Evolutionary conservation across 2,888 invertebrate species (phyloP), one percentile per base, ranked within the genome.

Genomic region (Drosophila ezoana): DNA sequence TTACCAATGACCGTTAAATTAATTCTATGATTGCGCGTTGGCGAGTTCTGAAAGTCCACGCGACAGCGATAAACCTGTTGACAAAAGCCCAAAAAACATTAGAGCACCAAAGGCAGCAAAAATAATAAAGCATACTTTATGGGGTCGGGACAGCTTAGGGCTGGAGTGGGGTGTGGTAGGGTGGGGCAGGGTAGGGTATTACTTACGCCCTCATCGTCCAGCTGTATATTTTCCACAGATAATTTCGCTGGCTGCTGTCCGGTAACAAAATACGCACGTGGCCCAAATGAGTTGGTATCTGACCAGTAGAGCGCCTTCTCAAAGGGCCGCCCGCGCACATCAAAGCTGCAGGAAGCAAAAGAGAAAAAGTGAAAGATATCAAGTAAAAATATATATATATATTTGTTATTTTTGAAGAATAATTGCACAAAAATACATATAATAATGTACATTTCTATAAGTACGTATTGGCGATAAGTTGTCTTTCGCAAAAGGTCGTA

Each of bases 1-100:
- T 95, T 93, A 98, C 98, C 97, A 92, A 97, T 96, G 87, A 98
- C 97, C 89, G 97, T 96, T 80, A 98, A 95, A 91, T 96, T 96
- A 92, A 97, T 96, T 90, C 96, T 96, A 92, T 97, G 96, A 92
- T 97, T 97, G 87, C 97, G 95, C 13, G 97, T 97, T 33, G 97
- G 97, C 9, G 97, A 96, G 90, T 96, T 97, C 87, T 96, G 95
- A 92, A 97, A 98, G 93, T 98, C 97, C 35, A 98, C 97, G 72
- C 98, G 94, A 92, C 98, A 98, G 80, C 97, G 94, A 93, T 98
- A 98, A 63, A 95, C 92, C 92, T 92, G 83, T 67, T 72, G 65
- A 81, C 56, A 56, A 44, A 54, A 52, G 37, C 49, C 64, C 38
- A 1, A 41, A 61, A 49, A 63, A n/a, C 18, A 88, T 70, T 71